These are phyloP conservation scores for Sander lucioperca DNA, from an alignment of 2,113 vertebrate genomes.

Conservation along the genomic window DNA sequence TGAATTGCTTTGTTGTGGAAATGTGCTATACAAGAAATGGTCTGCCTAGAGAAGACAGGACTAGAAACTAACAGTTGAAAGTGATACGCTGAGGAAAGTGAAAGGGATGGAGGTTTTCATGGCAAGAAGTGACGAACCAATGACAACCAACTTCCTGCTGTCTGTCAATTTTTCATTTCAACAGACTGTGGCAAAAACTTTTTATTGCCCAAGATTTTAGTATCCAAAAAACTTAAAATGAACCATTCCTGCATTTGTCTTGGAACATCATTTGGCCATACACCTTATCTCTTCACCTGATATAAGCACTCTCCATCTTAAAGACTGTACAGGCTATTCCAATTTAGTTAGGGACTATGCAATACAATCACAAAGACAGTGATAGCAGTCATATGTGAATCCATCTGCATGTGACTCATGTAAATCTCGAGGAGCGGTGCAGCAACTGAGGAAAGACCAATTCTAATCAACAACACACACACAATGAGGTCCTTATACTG, in stretches of 20 bases:
- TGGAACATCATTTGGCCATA: background rate
- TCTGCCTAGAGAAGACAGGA: background rate
- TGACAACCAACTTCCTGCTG: background rate
- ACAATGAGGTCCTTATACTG: constrained; percentile 43
- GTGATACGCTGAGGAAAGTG: constrained; percentile 3
- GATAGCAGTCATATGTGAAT: constrained; percentile 16
- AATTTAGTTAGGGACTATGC: background rate
- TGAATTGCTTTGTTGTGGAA: background rate
- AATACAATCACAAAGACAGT: background rate
- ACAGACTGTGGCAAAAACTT: background rate
- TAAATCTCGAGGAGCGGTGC: constrained; percentile 35
- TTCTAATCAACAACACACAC: constrained; percentile 17
- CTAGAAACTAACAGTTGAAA: background rate
- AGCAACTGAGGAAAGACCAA: constrained; percentile 9
- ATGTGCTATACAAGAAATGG: background rate
- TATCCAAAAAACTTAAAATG: background rate
- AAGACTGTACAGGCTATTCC: background rate
- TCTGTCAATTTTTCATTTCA: constrained; percentile 4
- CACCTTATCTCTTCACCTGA: background rate
- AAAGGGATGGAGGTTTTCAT: background rate
- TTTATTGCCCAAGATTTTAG: background rate
- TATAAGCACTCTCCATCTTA: background rate
- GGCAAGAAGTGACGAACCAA: background rate
- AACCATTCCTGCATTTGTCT: background rate
- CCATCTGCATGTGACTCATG: constrained; percentile 55